Conservation (phyloP, 2,797 vertebrate species). For the Tangara arthus region DNA sequence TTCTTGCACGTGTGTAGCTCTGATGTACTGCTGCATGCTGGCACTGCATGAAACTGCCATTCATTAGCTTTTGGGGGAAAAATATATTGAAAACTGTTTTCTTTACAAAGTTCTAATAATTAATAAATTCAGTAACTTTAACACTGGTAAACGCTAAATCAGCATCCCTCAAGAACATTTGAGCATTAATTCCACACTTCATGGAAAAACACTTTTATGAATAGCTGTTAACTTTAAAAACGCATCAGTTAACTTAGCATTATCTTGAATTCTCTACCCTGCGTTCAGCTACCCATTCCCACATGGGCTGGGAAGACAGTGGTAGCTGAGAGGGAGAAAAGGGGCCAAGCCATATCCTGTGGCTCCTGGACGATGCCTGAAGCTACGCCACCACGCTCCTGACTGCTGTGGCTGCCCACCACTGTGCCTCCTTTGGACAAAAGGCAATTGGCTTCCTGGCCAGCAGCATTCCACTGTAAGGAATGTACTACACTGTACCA, state of each 20-base stretch:
- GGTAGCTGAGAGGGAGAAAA: neutral
- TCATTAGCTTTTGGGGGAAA: neutral
- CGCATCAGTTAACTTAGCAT: neutral
- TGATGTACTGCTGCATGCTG: neutral
- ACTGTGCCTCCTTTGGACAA: neutral
- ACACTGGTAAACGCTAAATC: neutral
- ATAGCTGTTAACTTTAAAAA: neutral
- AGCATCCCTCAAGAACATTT: neutral
- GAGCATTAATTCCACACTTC: neutral
- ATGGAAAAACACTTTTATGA: neutral
- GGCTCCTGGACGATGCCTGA: neutral
- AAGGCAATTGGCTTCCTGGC: neutral
- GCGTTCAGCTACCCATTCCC: neutral
- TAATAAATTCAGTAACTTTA: neutral
- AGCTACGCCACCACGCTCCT: neutral
- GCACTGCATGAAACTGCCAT: too few relatives aligned
- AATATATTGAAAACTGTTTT: neutral
- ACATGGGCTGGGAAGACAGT: neutral
- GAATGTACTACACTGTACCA: neutral
- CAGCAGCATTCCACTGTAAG: neutral
- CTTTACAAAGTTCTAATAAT: neutral
- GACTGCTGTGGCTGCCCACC: neutral
- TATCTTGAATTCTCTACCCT: neutral
- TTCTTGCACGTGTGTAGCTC: fast-evolving
- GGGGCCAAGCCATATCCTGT: fast-evolving